phyloP scores from a whole-genome alignment of 2,113 vertebrate genomes.

The Lophochroa leadbeateri region DNA sequence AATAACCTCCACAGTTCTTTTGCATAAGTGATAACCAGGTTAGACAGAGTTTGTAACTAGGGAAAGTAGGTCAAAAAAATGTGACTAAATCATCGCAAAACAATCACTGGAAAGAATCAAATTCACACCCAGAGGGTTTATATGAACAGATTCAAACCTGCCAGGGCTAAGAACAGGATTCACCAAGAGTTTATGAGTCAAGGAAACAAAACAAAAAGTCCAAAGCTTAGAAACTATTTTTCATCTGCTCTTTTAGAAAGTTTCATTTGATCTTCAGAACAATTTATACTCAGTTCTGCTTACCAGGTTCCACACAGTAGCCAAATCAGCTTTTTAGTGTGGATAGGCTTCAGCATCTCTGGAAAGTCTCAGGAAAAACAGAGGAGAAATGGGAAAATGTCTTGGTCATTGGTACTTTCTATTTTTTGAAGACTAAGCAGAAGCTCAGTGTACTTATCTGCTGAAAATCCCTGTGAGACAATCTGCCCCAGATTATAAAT shows the following conservation, averaged over 20 bases:
- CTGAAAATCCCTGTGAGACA: not conserved
- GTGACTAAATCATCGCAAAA: too few species aligned
- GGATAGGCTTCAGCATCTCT: not conserved
- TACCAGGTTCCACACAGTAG: not conserved
- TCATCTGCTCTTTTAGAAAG: not conserved
- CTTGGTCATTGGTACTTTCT: not conserved
- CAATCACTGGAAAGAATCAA: not conserved
- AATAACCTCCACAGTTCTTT: not conserved
- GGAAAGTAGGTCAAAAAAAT: too few species aligned
- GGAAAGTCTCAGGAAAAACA: not conserved
- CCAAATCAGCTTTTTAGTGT: not conserved
- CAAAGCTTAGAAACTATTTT: not conserved
- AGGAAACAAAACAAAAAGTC: constrained; percentile 14
- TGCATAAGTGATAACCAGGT: not conserved
- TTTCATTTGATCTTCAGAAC: not conserved
- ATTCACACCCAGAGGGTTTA: constrained; percentile 34
- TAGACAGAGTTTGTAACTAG: too few species aligned
- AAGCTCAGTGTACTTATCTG: not conserved
- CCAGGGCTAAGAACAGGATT: not conserved
- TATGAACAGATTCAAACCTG: constrained; percentile 52
- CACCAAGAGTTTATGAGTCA: constrained; percentile 28
- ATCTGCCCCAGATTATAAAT: not conserved
- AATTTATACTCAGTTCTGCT: constrained; percentile 1
- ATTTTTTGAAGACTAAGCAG: not conserved
- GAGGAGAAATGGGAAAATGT: not conserved